Evolutionary conservation across 2,888 invertebrate species (phyloP).

Genomic region (Melinaea marsaeus): DNA sequence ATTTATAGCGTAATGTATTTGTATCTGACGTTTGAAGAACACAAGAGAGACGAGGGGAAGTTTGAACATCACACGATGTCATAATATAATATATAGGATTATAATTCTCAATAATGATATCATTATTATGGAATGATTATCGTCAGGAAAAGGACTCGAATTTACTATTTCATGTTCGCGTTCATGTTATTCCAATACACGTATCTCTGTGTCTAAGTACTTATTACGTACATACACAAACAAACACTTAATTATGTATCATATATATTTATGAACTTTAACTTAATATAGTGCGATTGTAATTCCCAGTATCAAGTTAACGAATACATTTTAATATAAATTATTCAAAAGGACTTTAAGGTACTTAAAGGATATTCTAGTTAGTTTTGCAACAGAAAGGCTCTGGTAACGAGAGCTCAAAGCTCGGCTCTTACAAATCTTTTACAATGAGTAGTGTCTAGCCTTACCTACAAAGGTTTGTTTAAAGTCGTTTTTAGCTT

Average conservation of each 20-base stretch:
- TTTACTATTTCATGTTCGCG: too few species aligned
- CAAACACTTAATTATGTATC: too few species aligned
- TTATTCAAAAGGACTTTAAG: background rate
- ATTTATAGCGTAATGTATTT: conserved; percentile 2
- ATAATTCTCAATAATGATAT: background rate
- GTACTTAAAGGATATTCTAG: background rate
- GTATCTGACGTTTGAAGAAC: background rate
- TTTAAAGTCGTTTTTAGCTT: background rate
- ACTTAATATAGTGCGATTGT: too few species aligned
- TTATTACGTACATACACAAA: too few species aligned
- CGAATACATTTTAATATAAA: background rate
- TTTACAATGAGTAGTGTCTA: background rate
- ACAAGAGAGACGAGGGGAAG: too few species aligned
- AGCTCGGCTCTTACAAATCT: conserved; percentile 2
- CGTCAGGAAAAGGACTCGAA: too few species aligned
- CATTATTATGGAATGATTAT: too few species aligned
- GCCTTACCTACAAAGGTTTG: background rate
- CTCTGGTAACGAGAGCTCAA: conserved; percentile 1
- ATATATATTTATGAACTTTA: too few species aligned
- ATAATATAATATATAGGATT: background rate
- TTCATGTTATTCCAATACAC: too few species aligned
- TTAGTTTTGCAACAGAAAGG: background rate
- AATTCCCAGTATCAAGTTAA: too few species aligned
- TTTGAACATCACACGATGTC: background rate
- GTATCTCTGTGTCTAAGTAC: too few species aligned